Conservation (phyloP, 2,113 vertebrate species). For the Galemys pyrenaicus region DNA sequence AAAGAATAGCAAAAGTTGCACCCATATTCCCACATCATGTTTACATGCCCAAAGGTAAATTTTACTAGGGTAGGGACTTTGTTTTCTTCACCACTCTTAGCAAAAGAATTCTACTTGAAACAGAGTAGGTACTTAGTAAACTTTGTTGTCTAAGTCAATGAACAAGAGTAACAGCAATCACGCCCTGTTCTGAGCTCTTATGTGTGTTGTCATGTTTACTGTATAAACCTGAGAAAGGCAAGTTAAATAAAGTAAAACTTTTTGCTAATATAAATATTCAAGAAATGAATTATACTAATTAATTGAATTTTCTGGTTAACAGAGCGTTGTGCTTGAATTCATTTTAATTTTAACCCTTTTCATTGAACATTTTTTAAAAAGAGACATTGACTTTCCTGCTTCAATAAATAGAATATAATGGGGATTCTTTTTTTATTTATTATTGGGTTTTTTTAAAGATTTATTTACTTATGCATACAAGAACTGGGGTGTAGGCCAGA, state of each 20-base stretch:
- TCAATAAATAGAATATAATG: constrained; percentile 3
- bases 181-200: background rate
- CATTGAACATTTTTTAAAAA: background rate
- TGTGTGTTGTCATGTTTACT: background rate
- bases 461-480: no score
- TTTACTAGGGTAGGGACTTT: background rate
- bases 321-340: background rate
- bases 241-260: constrained; percentile 6
- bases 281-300: constrained; percentile 13
- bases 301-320: constrained; percentile 35
- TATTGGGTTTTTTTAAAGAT: no score
- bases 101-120: background rate
- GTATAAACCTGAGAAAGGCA: background rate
- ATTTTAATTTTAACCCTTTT: constrained; percentile 46
- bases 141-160: background rate
- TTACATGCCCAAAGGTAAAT: background rate
- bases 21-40: background rate
- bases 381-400: background rate
- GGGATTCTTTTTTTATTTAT: no score
- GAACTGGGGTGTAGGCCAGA: no score
- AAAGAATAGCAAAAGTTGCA: background rate
- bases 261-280: constrained; percentile 45
- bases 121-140: background rate
- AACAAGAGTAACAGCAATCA: background rate
- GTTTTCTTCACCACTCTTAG: background rate